Conservation (phyloP, 2,888 invertebrate genomes). For the Cremastinae sp. region DNA sequence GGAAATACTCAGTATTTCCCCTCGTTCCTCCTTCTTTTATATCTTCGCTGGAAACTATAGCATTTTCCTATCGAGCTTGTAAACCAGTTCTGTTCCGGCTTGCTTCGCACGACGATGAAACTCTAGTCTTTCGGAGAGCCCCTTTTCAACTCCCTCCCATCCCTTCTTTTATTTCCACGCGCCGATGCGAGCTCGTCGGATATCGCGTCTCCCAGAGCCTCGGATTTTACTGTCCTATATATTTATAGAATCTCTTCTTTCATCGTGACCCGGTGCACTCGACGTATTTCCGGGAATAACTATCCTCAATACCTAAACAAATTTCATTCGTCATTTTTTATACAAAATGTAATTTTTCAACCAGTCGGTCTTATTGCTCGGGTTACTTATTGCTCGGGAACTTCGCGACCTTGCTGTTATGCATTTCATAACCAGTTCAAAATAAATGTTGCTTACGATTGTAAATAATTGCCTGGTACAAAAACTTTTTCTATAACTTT, state of each 20-base stretch:
- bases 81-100: conserved; percentile 58
- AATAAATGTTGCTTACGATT: too few species aligned
- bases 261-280: conserved; percentile 51
- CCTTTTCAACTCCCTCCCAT: conserved; percentile 27
- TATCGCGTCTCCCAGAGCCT: conserved; percentile 42
- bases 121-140: conserved; percentile 40
- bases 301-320: conserved; percentile 4
- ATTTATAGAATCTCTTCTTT: conserved; percentile 59
- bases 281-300: conserved; percentile 49
- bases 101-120: conserved; percentile 53
- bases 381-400: too few species aligned
- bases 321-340: not conserved
- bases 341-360: too few species aligned
- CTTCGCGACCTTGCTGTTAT: too few species aligned
- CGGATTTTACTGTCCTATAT: conserved; percentile 50
- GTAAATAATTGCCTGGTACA: too few species aligned
- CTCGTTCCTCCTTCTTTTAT: conserved; percentile 20
- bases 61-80: conserved; percentile 32
- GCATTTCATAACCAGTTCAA: too few species aligned
- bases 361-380: too few species aligned
- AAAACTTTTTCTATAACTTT: too few species aligned
- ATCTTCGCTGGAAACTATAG: conserved; percentile 7
- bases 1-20: conserved; percentile 35
- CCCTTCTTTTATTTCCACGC: not conserved
- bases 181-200: conserved; percentile 39